Evolutionary conservation across 2,113 vertebrate species (phyloP), one percentile per base, ranked within the genome.

Genomic region (Romanogobio albipinnatus): DNA sequence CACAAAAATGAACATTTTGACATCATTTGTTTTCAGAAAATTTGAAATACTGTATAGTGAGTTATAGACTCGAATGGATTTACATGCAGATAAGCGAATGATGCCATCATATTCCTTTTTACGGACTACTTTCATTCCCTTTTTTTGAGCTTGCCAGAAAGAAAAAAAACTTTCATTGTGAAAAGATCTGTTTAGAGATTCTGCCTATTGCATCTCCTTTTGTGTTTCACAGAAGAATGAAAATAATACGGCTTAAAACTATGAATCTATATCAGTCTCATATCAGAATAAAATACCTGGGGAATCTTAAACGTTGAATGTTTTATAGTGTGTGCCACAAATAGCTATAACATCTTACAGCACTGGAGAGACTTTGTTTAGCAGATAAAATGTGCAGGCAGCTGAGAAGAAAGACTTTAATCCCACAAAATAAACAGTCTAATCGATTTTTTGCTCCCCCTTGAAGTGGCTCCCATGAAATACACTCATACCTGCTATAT

Each of bases 361-460:
- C 73, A 24, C 56, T 33, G 43, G 9, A 76, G 64, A 62, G 56
- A 77, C 39, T 43, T 26, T 33, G 43, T 36, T 39, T 33, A 62
- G 19, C n/a, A 24, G 22, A 6, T 51, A 39, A 71, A 85, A 82
- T 13, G 82, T 62, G 22, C 53, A 71, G 83, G 83, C 29, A 45
- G 24, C 70, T 49, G 68, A 86, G 76, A 87, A 84, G 70, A 76
- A 87, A 70, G 66, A 45, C 79, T 85, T 85, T 82, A 71, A 87
- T 82, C 45, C 62, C 13, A 62, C 83, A 85, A 82, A 76, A 78
- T 68, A 78, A 78, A 70, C 36, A 82, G 73, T 29, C 56, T 64
- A 68, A 87, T 87, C 62, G 79, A 87, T 77, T 81, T 64, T 45
- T 19, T 58, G 6, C 71, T 47, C 26, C 45, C 62, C 73, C 75